These are phyloP conservation scores for Seriola dumerili DNA, from an alignment of 2,113 vertebrate genomes.

Conservation along the genomic window DNA sequence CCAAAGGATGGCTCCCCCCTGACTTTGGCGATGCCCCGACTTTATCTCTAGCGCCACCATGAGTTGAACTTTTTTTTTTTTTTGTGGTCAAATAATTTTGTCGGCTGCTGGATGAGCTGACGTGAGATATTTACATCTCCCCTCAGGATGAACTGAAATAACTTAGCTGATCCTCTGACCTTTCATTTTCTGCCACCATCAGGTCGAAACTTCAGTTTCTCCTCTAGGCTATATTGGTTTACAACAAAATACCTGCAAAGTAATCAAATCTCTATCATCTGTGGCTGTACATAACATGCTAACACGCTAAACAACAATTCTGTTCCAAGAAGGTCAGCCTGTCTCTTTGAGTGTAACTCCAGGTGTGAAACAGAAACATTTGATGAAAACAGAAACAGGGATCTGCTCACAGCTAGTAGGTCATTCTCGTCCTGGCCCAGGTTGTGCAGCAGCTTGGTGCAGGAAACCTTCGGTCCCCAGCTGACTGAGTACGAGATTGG, in stretches of 20 bases:
- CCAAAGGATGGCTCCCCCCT: neutral
- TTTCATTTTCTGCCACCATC: too few species aligned
- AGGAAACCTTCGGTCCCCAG: conserved; percentile 54
- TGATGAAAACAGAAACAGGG: conserved; percentile 11
- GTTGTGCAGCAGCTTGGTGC: conserved; percentile 64
- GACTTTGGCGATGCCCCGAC: neutral
- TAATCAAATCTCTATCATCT: too few species aligned
- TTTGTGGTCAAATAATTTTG: neutral
- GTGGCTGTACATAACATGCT: too few species aligned
- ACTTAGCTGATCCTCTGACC: too few species aligned
- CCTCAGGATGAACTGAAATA: too few species aligned
- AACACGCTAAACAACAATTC: neutral
- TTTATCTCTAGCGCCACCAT: neutral
- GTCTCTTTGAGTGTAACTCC: too few species aligned
- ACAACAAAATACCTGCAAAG: too few species aligned
- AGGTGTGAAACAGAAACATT: neutral
- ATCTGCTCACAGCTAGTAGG: conserved; percentile 78
- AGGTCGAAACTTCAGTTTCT: too few species aligned
- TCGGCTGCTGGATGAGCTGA: neutral
- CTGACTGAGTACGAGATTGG: conserved; percentile 64
- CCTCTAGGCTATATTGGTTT: too few species aligned
- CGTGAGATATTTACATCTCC: neutral
- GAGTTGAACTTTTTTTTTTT: neutral
- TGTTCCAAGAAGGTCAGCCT: neutral
- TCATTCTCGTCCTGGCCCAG: conserved; percentile 71